phyloP scores from a whole-genome alignment of 2,888 invertebrate species.

The Morpho achilles region DNA sequence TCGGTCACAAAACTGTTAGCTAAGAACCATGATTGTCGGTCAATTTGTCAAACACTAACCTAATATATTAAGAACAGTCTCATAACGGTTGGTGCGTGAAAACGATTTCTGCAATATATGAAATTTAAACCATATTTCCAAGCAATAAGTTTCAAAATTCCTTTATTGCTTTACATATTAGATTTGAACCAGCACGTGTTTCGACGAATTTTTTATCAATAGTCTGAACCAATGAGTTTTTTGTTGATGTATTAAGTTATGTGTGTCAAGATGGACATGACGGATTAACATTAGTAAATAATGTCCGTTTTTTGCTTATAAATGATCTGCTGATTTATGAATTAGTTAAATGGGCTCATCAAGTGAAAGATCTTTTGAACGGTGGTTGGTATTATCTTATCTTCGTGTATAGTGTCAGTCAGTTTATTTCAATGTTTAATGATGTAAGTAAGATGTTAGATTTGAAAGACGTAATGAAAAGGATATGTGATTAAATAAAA shows the following conservation, averaged over 20 bases:
- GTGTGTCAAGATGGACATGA: conserved; percentile 26
- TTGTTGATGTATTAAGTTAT: conserved; percentile 20
- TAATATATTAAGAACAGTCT: conserved; percentile 29
- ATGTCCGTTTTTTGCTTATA: conserved; percentile 8
- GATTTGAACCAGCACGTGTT: conserved; percentile 24
- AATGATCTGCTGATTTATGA: conserved; percentile 14
- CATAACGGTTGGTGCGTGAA: conserved; percentile 26
- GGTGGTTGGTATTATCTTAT: conserved; percentile 10
- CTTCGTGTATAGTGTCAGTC: conserved; percentile 3
- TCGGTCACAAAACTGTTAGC: conserved; percentile 7
- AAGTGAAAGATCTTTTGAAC: conserved; percentile 11
- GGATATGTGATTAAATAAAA: no score
- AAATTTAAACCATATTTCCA: conserved; percentile 7
- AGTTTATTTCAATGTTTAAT: conserved; percentile 1
- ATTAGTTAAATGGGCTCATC: conserved; percentile 11
- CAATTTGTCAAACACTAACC: conserved; percentile 32
- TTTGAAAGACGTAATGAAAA: no score
- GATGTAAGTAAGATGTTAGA: not conserved
- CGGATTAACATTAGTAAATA: conserved; percentile 24
- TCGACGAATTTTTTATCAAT: conserved; percentile 20
- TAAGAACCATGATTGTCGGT: conserved; percentile 22
- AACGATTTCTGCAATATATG: not conserved
- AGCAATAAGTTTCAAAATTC: conserved; percentile 8
- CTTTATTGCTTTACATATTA: not conserved
- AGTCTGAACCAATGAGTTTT: conserved; percentile 23